These are phyloP conservation scores for Napeogenes inachia DNA, from an alignment of 2,888 invertebrate species.

Conservation along the genomic window DNA sequence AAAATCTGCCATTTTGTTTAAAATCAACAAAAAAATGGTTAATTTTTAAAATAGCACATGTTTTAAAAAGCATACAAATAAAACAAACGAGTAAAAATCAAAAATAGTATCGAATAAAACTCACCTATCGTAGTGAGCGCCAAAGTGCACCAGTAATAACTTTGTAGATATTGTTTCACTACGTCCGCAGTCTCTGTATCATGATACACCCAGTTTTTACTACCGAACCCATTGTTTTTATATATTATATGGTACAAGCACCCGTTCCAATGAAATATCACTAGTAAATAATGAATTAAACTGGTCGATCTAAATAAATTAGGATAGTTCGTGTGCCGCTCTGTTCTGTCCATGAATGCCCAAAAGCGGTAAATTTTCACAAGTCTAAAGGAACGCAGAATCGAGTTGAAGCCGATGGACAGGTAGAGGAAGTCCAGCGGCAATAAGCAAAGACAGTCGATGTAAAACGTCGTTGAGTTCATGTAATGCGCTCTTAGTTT, in stretches of 20 bases:
- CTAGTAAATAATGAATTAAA: constrained; percentile 96
- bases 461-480: constrained; percentile 98
- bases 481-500: constrained; percentile 97
- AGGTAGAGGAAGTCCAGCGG: constrained; percentile 98
- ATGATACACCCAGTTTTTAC: constrained; percentile 94
- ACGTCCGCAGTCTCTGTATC: constrained; percentile 92
- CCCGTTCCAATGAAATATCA: constrained; percentile 99
- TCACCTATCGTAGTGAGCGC: constrained; percentile 96
- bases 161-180: constrained; percentile 96
- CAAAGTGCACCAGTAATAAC: constrained; percentile 98
- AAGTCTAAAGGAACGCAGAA: constrained; percentile 95
- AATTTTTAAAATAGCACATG: no score
- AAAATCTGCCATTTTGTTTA: no score
- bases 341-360: constrained; percentile 99
- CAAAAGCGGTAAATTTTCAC: constrained; percentile 99
- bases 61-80: neutral
- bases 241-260: constrained; percentile 98
- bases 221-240: constrained; percentile 96
- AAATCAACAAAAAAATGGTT: no score
- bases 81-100: neutral
- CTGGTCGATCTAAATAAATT: constrained; percentile 95
- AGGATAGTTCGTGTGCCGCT: constrained; percentile 98
- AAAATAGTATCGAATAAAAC: constrained; percentile 37
- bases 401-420: constrained; percentile 97
- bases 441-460: constrained; percentile 97